Conservation (phyloP, 2,113 vertebrate genomes). For the Pseudopodoces humilis region DNA sequence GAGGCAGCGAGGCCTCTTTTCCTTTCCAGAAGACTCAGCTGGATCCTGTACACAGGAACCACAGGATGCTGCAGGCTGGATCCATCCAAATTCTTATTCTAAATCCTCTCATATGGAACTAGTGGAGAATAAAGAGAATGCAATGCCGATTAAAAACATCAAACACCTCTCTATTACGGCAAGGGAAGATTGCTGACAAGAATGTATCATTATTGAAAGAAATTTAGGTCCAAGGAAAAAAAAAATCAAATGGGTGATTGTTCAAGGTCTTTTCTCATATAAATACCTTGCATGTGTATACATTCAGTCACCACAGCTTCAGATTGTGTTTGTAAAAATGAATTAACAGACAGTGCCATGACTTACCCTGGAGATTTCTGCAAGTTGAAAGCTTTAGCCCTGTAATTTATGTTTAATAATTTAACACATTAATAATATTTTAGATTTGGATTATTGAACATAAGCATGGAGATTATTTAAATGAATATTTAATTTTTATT, state of each 20-base stretch:
- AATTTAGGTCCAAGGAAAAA: background rate
- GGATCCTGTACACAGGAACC: conserved; percentile 15
- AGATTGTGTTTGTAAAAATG: conserved; percentile 16
- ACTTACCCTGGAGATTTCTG: conserved; percentile 55
- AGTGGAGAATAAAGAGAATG: conserved; percentile 39
- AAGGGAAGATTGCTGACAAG: background rate
- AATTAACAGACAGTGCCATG: conserved; percentile 36
- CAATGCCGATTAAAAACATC: conserved; percentile 24
- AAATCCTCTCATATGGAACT: conserved; percentile 26
- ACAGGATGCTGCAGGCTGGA: background rate
- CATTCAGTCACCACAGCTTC: background rate
- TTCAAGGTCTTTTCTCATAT: background rate
- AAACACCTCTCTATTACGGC: background rate
- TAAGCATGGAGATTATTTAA: conserved; percentile 73
- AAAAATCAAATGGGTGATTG: background rate
- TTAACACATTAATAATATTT: conserved; percentile 75
- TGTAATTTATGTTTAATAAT: conserved; percentile 74
- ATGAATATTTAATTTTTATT: conserved; percentile 78
- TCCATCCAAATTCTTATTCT: conserved; percentile 23
- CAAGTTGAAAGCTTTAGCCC: conserved; percentile 58
- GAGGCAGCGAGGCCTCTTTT: background rate
- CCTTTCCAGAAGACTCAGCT: conserved; percentile 39
- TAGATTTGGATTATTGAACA: conserved; percentile 71
- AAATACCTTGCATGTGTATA: background rate
- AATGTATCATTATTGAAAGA: background rate